phyloP scores from a whole-genome alignment of 2,888 invertebrate genomes.

The Agrochola litura region DNA sequence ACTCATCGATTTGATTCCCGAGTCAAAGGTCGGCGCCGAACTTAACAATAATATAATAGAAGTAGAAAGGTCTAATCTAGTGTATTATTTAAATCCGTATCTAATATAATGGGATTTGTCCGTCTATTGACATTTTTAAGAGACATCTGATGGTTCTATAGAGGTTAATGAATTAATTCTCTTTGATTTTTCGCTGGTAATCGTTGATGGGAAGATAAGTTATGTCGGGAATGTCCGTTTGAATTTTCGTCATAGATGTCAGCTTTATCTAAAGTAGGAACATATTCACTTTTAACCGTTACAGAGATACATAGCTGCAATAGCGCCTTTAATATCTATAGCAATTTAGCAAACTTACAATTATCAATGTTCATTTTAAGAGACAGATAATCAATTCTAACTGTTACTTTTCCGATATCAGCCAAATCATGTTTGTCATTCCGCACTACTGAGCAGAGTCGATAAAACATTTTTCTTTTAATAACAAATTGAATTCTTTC shows the following conservation, averaged over 20 bases:
- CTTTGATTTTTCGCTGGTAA: conserved; percentile 62
- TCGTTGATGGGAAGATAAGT: conserved; percentile 59
- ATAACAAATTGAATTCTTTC: conserved; percentile 60
- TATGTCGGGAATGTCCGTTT: conserved; percentile 27
- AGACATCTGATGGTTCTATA: conserved; percentile 70
- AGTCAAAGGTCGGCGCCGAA: conserved; percentile 75
- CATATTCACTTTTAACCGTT: neutral
- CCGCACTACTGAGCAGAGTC: conserved; percentile 57
- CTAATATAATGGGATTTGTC: conserved; percentile 72
- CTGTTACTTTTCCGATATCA: conserved; percentile 21
- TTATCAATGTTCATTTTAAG: neutral
- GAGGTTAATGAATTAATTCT: conserved; percentile 69
- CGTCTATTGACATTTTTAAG: conserved; percentile 72
- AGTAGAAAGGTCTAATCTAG: conserved; percentile 82
- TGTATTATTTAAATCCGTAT: conserved; percentile 81
- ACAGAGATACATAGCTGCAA: neutral
- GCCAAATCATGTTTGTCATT: conserved; percentile 46
- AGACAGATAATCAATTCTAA: conserved; percentile 11
- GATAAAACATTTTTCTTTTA: conserved; percentile 47
- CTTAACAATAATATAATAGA: conserved; percentile 69
- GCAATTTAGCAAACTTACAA: neutral
- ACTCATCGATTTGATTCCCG: conserved; percentile 81
- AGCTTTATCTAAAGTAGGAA: conserved; percentile 20
- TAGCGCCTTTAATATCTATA: neutral
- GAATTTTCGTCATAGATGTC: conserved; percentile 44